Conservation (phyloP, 1,140 invertebrate species). For the Heliconius congener region DNA sequence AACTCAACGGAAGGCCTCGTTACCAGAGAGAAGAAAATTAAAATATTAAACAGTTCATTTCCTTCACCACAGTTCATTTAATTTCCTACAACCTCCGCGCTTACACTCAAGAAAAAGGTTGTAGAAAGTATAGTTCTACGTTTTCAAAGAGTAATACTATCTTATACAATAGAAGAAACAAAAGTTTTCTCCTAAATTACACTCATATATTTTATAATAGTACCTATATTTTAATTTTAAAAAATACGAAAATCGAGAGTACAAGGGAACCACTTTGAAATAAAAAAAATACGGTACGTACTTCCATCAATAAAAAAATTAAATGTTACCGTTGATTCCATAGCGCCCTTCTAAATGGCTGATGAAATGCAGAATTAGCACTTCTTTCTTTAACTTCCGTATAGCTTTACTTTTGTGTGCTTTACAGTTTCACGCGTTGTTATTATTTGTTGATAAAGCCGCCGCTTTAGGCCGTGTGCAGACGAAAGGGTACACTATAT, state of each 20-base stretch:
- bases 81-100: no score
- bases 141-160: no score
- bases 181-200: background rate
- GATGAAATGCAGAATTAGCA: constrained; percentile 51
- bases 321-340: constrained; percentile 22
- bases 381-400: constrained; percentile 54
- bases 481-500: background rate
- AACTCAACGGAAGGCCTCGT: no score
- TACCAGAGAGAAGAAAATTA: no score
- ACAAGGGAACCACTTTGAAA: background rate
- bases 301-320: background rate
- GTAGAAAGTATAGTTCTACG: no score
- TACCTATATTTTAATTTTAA: no score
- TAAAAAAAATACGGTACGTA: background rate
- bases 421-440: constrained; percentile 43
- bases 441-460: constrained; percentile 44
- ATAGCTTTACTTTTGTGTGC: constrained; percentile 43
- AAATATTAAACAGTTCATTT: no score
- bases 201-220: no score
- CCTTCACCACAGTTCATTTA: no score
- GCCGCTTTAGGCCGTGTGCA: constrained; percentile 23
- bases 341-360: constrained; percentile 20
- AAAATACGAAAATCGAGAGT: no score
- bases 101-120: no score
- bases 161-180: background rate